A percentile compares a stretch with the other conserved stretches of the same genome.
phyloP scores from a whole-genome alignment of 2,113 vertebrate species.

The Elanoides forficatus region DNA sequence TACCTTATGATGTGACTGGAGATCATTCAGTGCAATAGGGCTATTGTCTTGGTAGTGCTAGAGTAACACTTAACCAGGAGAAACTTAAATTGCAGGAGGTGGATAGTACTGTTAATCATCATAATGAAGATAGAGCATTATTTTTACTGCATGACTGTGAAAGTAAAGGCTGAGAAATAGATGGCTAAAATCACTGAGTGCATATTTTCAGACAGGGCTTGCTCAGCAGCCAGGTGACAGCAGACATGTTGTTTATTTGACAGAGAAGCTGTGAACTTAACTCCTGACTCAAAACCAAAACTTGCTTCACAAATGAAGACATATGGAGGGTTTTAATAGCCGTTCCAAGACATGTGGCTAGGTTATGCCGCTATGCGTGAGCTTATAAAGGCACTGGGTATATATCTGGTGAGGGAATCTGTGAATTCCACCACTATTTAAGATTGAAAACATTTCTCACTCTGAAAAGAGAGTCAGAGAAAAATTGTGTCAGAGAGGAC shows the following conservation, averaged over 20 bases:
- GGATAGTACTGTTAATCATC: background rate
- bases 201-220: conserved; percentile 39
- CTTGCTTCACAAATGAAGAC: conserved; percentile 31
- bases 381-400: background rate
- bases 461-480: background rate
- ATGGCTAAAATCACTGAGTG: conserved; percentile 33
- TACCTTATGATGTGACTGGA: background rate
- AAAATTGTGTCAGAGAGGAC: background rate
- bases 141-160: background rate
- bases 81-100: background rate
- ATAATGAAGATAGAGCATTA: background rate
- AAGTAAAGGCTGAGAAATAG: conserved; percentile 42
- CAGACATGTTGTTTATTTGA: conserved; percentile 31
- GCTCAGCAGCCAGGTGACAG: conserved; percentile 56
- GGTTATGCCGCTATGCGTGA: background rate
- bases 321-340: conserved; percentile 3
- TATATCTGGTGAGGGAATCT: background rate
- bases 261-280: conserved; percentile 45
- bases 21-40: background rate
- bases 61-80: background rate
- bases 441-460: background rate
- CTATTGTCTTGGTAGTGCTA: background rate
- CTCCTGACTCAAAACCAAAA: conserved; percentile 29
- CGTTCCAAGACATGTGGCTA: conserved; percentile 4
- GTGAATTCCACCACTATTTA: background rate